Base-by-base conservation (phyloP, 2,797 vertebrate genomes). In the Novumbra hubbsi region DNA sequence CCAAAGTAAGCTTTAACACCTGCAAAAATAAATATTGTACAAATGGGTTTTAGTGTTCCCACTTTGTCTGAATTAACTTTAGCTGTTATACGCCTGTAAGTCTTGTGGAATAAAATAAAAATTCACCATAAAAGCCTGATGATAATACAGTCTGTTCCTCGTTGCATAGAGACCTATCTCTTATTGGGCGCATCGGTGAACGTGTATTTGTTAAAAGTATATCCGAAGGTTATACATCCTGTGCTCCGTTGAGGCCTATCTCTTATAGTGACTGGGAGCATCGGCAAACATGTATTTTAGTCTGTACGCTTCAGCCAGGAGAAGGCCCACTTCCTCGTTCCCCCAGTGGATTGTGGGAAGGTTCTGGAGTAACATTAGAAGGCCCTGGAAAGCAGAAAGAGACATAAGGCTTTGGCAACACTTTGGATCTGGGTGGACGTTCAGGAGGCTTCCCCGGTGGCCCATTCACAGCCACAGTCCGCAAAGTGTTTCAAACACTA, bases 251-350 rank as follows among this genome's bases (percentile, higher is more conserved):
- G 16, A 41, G 30, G 52, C 66, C 93, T 96, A 99, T 93, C 96
- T 96, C 87, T 95, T 96, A 87, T 99, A 99, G 92, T 99, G 98
- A 79, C 96, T 98, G 7, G 98, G 98, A n/a, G 98, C 98, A 0
- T 99, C 97, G 0, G 98, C 98, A 74, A 99, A 99, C 96, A 97
- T 98, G 89, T 99, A 99, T 90, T 99, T 99, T 73, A 99, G 96
- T 94, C 98, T 95, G 88, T 99, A 99, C 0, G 98, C 98, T 91
- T 99, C 98, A 0, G 98, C 98, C 14, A 99, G 93, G 41, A 99
- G 95, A 66, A 99, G 95, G 60, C 97, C 96, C 17, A 99, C 96
- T 85, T 99, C 98, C 82, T 99, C 97, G 0, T 99, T 99, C 38
- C 98, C 98, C 98, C 98, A 99, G 86, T 99, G 97, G 89, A 99